A percentile compares a stretch with the other conserved stretches of the same genome.
Evolutionary conservation across 2,797 vertebrate genomes (phyloP).

Genomic region (Trematomus bernacchii): DNA sequence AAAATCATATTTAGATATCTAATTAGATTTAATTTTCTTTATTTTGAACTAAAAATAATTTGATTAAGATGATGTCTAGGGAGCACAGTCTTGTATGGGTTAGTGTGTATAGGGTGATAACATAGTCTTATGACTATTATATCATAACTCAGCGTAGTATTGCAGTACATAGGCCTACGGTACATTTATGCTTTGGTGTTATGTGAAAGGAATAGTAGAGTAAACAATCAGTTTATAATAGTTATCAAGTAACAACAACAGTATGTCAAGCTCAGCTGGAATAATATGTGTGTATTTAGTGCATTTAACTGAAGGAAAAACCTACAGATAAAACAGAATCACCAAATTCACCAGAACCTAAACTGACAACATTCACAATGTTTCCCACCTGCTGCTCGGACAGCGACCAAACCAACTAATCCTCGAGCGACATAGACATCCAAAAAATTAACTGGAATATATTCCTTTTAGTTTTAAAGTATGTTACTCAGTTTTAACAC

Average conservation of each 20-base stretch:
- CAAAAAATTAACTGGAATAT: too few species aligned
- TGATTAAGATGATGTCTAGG: fast-evolving
- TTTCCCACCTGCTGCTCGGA: slow-evolving; percentile 29
- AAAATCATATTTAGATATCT: neutral
- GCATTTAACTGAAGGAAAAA: neutral
- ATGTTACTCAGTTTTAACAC: neutral
- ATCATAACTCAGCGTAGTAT: neutral
- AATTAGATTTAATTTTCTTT: neutral
- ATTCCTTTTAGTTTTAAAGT: neutral
- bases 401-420: neutral
- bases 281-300: neutral
- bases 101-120: neutral
- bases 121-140: neutral
- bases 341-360: neutral
- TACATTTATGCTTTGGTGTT: neutral
- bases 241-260: neutral
- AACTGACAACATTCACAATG: neutral
- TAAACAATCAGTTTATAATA: neutral
- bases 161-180: neutral
- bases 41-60: neutral
- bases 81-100: neutral
- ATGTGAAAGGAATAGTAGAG: neutral
- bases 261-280: fast-evolving
- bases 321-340: neutral
- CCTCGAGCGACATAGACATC: neutral